Evolutionary conservation across 2,113 vertebrate genomes (phyloP).

Genomic region (Rhea pennata): DNA sequence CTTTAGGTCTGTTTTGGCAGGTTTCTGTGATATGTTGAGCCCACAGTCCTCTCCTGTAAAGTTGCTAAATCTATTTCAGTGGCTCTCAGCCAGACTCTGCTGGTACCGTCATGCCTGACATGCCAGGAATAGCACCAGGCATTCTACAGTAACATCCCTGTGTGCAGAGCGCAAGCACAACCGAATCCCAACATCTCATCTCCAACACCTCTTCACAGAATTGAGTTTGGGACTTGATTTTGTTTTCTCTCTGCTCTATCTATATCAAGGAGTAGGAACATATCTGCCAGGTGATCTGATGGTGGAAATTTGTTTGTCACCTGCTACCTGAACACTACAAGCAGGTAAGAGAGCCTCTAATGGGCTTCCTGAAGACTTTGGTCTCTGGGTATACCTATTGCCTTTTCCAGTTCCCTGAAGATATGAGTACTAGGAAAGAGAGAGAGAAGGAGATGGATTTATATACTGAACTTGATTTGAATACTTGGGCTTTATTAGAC

Average conservation of each 20-base stretch:
- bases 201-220: neutral
- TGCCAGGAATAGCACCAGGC: neutral
- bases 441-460: neutral
- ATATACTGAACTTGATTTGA: neutral
- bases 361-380: neutral
- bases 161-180: neutral
- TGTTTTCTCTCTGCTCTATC: neutral
- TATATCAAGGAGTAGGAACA: neutral
- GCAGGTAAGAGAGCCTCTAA: neutral
- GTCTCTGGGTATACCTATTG: neutral
- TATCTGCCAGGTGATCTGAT: neutral
- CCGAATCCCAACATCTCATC: neutral
- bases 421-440: neutral
- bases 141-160: rapidly evolving
- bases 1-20: neutral
- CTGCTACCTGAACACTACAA: neutral
- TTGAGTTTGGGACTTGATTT: neutral
- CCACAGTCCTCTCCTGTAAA: neutral
- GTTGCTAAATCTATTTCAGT: neutral
- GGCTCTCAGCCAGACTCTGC: neutral
- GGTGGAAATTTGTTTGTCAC: neutral
- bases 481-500: neutral
- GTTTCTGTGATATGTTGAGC: neutral
- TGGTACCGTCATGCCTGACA: neutral
- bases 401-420: neutral